A percentile compares a stretch with the other conserved stretches of the same genome.
Conservation (phyloP, 1,140 invertebrate species). For the Lepidotrigona ventralis region DNA sequence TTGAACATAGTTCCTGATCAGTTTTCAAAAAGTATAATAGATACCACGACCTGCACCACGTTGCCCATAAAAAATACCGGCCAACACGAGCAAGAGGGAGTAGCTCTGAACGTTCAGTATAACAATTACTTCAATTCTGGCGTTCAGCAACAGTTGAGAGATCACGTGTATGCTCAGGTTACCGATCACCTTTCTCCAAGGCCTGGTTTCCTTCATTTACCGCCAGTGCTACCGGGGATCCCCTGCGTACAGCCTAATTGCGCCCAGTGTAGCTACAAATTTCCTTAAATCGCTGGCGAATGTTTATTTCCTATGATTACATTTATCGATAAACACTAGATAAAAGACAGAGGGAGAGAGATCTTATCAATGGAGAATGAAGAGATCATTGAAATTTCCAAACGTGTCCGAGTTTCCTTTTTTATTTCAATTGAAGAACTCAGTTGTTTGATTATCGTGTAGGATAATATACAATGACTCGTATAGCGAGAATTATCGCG, state of each 20-base stretch:
- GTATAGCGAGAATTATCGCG: background rate
- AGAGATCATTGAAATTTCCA: no score
- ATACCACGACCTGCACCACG: slow-evolving; percentile 2
- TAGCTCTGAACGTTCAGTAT: slow-evolving; percentile 68
- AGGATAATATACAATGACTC: background rate
- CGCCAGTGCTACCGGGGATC: slow-evolving; percentile 72
- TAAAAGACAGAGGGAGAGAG: no score
- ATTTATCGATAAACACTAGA: background rate
- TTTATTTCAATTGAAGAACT: background rate
- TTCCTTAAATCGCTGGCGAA: slow-evolving; percentile 51
- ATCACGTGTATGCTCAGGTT: slow-evolving; percentile 63
- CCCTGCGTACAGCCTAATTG: slow-evolving; percentile 77
- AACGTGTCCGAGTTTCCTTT: no score
- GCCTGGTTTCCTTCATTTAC: slow-evolving; percentile 71
- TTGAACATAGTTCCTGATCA: slow-evolving; percentile 71
- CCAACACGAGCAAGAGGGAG: slow-evolving; percentile 57
- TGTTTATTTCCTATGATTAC: background rate
- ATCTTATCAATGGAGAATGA: no score
- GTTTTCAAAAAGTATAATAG: slow-evolving; percentile 47
- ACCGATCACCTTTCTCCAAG: slow-evolving; percentile 62
- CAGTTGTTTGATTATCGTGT: background rate
- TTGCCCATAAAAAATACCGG: slow-evolving; percentile 50
- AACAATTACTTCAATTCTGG: slow-evolving; percentile 68
- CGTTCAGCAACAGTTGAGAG: slow-evolving; percentile 66
- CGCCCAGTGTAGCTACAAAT: slow-evolving; percentile 72